Base-by-base conservation (phyloP, 2,888 invertebrate genomes). In the Timandra comae region DNA sequence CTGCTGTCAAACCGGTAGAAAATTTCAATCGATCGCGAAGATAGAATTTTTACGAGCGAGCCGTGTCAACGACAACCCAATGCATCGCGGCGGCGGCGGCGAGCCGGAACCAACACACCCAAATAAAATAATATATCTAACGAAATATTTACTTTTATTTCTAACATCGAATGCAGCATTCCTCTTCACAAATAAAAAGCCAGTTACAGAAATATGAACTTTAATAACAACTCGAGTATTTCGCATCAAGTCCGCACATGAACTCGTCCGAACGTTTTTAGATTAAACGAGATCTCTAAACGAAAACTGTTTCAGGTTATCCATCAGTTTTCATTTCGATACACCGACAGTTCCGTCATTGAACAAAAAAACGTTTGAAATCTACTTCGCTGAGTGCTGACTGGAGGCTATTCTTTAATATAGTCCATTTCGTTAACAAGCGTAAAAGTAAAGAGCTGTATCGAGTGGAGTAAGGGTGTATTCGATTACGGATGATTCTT, bases 401-500 rank as follows among this genome's bases (percentile, higher is more conserved):
- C 22, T 29, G 25, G 38, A 30, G 27, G 33, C 20, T 27, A 33
- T 33, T n/a, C 30, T 40, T 35, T 35, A 41, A 43, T 46, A 36
- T 35, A 40, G 41, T 39, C 33, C 31, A 46, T 46, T 43, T 43
- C 33, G 31, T 38, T 29, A 28, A 40, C 27, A 30, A 37, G 35
- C 39, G 43, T 49, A 48, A 56, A 49, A 43, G 29, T 35, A 38
- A 41, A 44, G 44, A 41, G 44, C 44, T 12, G 26, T 16, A n/a
- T n/a, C n/a, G n/a, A n/a, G n/a, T n/a, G 29, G 19, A 25, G 20
- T 20, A 26, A 46, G 38, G 43, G 33, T 35, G 40, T n/a, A 51
- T 48, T 54, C 39, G 49, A 56, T 56, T 48, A 46, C 46, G 32
- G 42, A 27, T 35, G 40, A 34, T 26, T 13, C 40, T 31, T 35